Evolutionary conservation across 2,888 invertebrate genomes (phyloP).

Genomic region (Pammene fasciana): DNA sequence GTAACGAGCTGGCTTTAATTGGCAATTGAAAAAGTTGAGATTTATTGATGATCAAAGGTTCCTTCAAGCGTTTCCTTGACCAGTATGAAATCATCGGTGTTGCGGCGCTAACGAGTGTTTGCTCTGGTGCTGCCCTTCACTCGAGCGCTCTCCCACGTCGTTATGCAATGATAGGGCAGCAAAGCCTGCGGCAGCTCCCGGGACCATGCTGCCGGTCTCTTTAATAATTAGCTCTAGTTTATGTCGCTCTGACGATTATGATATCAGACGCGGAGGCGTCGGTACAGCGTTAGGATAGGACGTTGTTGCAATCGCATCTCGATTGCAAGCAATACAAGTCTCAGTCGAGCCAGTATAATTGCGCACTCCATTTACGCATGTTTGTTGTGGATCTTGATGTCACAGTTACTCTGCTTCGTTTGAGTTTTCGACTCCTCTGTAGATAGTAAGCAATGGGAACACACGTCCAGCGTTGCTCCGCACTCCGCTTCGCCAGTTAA

Average conservation of each 20-base stretch:
- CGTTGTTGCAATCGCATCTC: neutral
- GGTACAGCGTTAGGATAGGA: neutral
- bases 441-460: neutral
- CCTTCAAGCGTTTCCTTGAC: conserved; percentile 72
- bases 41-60: conserved; percentile 52
- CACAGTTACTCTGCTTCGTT: neutral
- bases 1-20: conserved; percentile 38
- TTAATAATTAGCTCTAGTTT: conserved; percentile 57
- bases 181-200: conserved; percentile 55
- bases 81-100: conserved; percentile 74
- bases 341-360: neutral
- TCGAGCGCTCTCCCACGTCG: conserved; percentile 61
- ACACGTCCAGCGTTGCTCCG: conserved; percentile 5
- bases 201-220: conserved; percentile 45
- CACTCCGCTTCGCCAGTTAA: conserved; percentile 55
- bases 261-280: conserved; percentile 52
- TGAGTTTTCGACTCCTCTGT: neutral
- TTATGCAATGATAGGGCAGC: conserved; percentile 61
- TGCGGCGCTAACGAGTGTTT: conserved; percentile 65
- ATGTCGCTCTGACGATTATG: conserved; percentile 59
- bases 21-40: conserved; percentile 48
- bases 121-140: conserved; percentile 69
- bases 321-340: neutral
- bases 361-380: neutral
- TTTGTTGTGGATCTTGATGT: neutral